Percentiles rank a stretch among this genome's conserved stretches.
These are phyloP conservation scores for Ridgeia piscesae DNA, from an alignment of 1,140 invertebrate species.

Conservation along the genomic window DNA sequence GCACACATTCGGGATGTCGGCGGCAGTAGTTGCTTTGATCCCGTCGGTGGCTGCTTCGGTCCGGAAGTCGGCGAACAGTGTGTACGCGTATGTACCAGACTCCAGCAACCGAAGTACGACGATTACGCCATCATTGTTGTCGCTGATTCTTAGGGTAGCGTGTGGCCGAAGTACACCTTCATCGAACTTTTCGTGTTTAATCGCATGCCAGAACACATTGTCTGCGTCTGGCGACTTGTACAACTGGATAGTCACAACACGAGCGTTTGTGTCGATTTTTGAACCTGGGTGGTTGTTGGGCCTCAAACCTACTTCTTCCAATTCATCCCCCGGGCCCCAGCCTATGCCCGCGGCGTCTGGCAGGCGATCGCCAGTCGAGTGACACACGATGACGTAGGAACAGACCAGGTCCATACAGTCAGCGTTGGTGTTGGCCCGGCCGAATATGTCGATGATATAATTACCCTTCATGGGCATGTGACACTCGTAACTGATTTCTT, in stretches of 20 bases:
- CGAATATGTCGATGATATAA: slow-evolving; percentile 9
- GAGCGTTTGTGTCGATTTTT: slow-evolving; percentile 6
- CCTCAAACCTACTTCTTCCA: slow-evolving; percentile 43
- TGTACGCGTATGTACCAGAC: slow-evolving; percentile 49
- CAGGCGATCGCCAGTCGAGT: slow-evolving; percentile 40
- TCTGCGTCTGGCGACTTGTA: slow-evolving; percentile 35
- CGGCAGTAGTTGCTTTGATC: too few species aligned
- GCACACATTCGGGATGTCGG: slow-evolving; percentile 46
- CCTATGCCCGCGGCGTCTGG: slow-evolving; percentile 49
- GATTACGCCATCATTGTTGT: slow-evolving; percentile 44
- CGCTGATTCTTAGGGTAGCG: slow-evolving; percentile 41
- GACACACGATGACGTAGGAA: slow-evolving; percentile 50
- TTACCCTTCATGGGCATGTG: not conserved
- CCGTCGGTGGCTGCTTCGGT: too few species aligned
- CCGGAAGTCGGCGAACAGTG: slow-evolving; percentile 44
- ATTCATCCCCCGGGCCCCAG: slow-evolving; percentile 48
- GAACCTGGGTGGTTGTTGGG: slow-evolving; percentile 42
- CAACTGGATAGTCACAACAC: slow-evolving; percentile 40
- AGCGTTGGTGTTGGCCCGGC: not conserved
- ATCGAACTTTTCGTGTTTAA: slow-evolving; percentile 47
- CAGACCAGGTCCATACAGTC: slow-evolving; percentile 30
- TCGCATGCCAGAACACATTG: slow-evolving; percentile 35
- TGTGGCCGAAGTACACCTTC: slow-evolving; percentile 48
- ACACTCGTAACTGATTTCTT: not conserved
- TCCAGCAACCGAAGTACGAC: slow-evolving; percentile 48